These are phyloP conservation scores for Oryzias javanicus DNA, from an alignment of 2,113 vertebrate genomes.

Conservation along the genomic window DNA sequence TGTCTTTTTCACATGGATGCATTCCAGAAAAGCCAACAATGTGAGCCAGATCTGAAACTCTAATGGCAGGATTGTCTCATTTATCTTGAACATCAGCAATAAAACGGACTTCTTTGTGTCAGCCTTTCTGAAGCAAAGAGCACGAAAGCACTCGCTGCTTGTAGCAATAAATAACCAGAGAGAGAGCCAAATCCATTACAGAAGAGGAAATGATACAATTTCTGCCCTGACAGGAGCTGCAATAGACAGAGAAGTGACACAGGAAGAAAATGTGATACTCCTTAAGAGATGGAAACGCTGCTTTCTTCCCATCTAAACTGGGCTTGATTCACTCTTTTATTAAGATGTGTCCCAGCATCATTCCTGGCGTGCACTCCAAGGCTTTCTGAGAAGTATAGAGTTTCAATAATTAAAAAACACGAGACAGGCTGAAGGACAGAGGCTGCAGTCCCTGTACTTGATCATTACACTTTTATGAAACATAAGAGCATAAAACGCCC, in stretches of 20 bases:
- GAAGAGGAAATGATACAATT: conserved; percentile 18
- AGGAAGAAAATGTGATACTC: neutral
- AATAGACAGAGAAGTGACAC: neutral
- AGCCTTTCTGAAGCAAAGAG: conserved; percentile 1
- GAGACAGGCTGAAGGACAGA: conserved; percentile 12
- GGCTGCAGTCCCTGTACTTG: neutral
- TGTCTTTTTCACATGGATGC: neutral
- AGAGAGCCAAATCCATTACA: conserved; percentile 28
- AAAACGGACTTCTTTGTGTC: conserved; percentile 14
- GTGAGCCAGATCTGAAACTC: conserved; percentile 5
- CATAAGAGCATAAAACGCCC: conserved; percentile 1
- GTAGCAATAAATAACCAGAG: conserved; percentile 11
- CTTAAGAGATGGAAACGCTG: conserved; percentile 6
- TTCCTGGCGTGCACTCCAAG: conserved; percentile 12
- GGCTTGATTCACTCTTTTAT: conserved; percentile 13
- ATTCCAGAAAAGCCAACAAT: neutral
- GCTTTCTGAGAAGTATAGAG: conserved; percentile 19
- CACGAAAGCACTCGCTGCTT: conserved; percentile 1
- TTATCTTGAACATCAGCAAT: conserved; percentile 1
- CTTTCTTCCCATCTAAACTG: conserved; percentile 6
- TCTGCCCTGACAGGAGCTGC: conserved; percentile 16
- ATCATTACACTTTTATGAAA: conserved; percentile 37
- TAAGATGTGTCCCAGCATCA: conserved; percentile 8
- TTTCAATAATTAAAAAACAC: conserved; percentile 37
- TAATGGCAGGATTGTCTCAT: conserved; percentile 1